phyloP scores from a whole-genome alignment of 2,888 invertebrate genomes.

The Alviniconcha strummeri region DNA sequence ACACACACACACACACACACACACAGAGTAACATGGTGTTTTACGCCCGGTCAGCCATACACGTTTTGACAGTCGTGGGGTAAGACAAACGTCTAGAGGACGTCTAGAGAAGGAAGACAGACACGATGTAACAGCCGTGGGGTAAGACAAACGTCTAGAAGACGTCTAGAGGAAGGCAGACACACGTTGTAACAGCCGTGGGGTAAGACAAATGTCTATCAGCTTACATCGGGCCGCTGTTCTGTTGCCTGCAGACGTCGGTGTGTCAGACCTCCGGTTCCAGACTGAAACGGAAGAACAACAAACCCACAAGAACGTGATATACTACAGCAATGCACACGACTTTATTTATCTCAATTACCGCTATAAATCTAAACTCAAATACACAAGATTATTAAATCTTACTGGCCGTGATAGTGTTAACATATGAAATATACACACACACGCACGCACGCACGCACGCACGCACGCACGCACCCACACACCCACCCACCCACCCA shows the following conservation, averaged over 20 bases:
- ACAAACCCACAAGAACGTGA: too few relatives aligned
- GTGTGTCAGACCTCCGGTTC: too few relatives aligned
- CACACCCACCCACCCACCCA: neutral
- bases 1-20: constrained; percentile 13
- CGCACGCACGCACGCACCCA: constrained; percentile 5
- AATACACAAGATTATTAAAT: neutral
- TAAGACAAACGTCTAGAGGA: neutral
- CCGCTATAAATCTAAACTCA: neutral
- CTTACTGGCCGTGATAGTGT: too few relatives aligned
- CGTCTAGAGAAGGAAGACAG: too few relatives aligned
- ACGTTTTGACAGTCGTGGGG: neutral
- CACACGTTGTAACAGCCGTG: neutral
- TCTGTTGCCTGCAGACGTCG: too few relatives aligned
- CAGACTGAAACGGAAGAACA: too few relatives aligned
- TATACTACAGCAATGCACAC: too few relatives aligned
- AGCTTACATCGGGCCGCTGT: too few relatives aligned
- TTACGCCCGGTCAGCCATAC: neutral
- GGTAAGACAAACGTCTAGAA: neutral
- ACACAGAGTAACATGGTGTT: neutral
- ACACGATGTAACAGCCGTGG: too few relatives aligned
- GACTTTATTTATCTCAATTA: too few relatives aligned
- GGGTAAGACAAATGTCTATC: too few relatives aligned
- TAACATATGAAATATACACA: neutral
- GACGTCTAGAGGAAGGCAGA: neutral
- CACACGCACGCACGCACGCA: constrained; percentile 7